Evolutionary conservation across 2,113 vertebrate species (phyloP).

Genomic region (Eidolon helvum): DNA sequence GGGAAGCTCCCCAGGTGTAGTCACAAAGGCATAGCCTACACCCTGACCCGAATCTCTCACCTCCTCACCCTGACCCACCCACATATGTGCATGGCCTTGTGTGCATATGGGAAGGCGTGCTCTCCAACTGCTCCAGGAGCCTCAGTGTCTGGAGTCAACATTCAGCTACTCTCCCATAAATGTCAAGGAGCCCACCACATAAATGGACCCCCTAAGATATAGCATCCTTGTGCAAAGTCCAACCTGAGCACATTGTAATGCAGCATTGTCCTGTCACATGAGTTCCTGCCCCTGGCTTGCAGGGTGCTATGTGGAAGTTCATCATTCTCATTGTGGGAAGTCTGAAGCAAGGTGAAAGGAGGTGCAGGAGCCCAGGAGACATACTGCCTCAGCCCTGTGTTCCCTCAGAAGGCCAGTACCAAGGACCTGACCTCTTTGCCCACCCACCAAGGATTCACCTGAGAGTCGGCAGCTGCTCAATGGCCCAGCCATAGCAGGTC

Average conservation of each 20-base stretch:
- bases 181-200: not conserved
- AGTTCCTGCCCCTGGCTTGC: not conserved
- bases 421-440: not conserved
- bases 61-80: not conserved
- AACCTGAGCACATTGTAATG: too few species aligned
- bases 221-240: not conserved
- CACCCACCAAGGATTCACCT: slow-evolving; percentile 71
- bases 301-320: not conserved
- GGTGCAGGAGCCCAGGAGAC: not conserved
- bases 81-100: not conserved
- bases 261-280: not conserved
- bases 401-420: not conserved
- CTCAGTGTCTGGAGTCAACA: not conserved
- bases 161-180: not conserved
- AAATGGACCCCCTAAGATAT: not conserved
- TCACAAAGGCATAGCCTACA: not conserved
- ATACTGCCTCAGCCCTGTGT: not conserved
- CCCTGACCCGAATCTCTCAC: not conserved
- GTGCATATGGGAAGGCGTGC: not conserved
- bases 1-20: not conserved
- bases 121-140: not conserved
- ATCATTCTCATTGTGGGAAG: not conserved
- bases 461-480: slow-evolving; percentile 85
- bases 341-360: not conserved
- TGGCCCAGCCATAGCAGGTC: slow-evolving; percentile 80